Evolutionary conservation across 2,888 invertebrate genomes (phyloP), one percentile per base, ranked within the genome.

Genomic region (Mesorhabditis belari): DNA sequence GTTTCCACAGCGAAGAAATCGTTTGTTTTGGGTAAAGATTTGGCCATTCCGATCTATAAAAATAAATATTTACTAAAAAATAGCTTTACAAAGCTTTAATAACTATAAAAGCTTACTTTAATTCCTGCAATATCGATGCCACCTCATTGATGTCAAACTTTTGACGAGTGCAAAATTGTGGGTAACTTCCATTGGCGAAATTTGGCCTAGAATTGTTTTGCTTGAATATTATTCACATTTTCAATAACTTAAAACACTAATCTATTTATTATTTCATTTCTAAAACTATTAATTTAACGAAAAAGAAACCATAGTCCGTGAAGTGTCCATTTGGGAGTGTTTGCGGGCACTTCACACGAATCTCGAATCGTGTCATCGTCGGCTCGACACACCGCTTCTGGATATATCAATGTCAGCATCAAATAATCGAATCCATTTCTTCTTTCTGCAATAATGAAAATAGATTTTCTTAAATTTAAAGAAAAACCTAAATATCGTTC

Each of bases 241-340:
- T n/a, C n/a, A n/a, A n/a, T n/a, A n/a, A n/a, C n/a, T n/a, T n/a
- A n/a, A n/a, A n/a, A n/a, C n/a, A n/a, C n/a, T n/a, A n/a, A n/a
- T n/a, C n/a, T n/a, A n/a, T n/a, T n/a, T n/a, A n/a, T n/a, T n/a
- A n/a, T n/a, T n/a, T n/a, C 12, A 44, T 12, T n/a, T 44, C 12
- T 12, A 12, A 12, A 12, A 44, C 12, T 44, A n/a, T 12, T n/a
- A 29, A 35, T 55, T n/a, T n/a, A n/a, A n/a, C n/a, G n/a, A n/a
- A n/a, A n/a, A n/a, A n/a, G n/a, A n/a, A 23, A 58, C 73, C 73
- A 73, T 1, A 73, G 56, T n/a, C 73, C 73, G 55, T 73, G 73
- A 49, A 73, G 60, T 0, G 69, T 60, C 73, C 73, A 73, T 44
- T 24, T 50, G 0, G 69, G 65, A 19, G 66, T 65, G 12, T 54